Evolutionary conservation across 2,113 vertebrate species (phyloP), one percentile per base, ranked within the genome.

Genomic region (Galbula dea): DNA sequence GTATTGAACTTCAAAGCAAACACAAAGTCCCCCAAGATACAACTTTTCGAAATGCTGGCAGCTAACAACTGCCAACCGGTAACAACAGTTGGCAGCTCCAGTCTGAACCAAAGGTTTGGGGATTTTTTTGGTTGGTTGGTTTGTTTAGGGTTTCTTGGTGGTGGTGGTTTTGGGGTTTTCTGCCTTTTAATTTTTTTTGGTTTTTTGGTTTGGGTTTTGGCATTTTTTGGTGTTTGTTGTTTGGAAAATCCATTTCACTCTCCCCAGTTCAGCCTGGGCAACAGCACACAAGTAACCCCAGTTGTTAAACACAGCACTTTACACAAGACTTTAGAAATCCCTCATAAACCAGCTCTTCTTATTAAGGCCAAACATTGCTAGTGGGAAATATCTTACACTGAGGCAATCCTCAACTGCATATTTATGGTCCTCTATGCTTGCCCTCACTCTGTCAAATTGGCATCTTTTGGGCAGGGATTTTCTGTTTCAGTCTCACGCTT

Each of bases 11-110:
- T 78, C 69, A 72, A 83, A 67, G 48, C 55, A 87, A 92, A 76
- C 26, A 92, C 46, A 59, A 85, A 92, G 89, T 77, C 86, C 81
- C 72, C n/a, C 80, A 76, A 89, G 34, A 66, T 79, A 83, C 72
- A 89, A 90, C 74, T 92, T 83, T 87, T 67, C 84, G 61, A 85
- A 95, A 45, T 19, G 84, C 83, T 74, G 83, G 76, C 89, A 88
- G 93, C 76, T 58, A 58, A 52, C 21, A 85, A 36, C 83, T 67
- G 76, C 94, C 72, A 93, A 73, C 69, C 9, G 6, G 87, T 88
- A 94, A 92, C 0, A 0, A 71, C 77, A 89, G 74, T 46, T 87
- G 74, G 93, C 95, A 94, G 84, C 89, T 75, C 77, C 0, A 0
- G 16, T 7, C 61, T 84, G 58, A 79, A 26, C 41, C 2, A 41